Base-by-base conservation (phyloP, 30 jellyfish, hydroid and myxozoan genomes). In the Aurelia sp. region DNA sequence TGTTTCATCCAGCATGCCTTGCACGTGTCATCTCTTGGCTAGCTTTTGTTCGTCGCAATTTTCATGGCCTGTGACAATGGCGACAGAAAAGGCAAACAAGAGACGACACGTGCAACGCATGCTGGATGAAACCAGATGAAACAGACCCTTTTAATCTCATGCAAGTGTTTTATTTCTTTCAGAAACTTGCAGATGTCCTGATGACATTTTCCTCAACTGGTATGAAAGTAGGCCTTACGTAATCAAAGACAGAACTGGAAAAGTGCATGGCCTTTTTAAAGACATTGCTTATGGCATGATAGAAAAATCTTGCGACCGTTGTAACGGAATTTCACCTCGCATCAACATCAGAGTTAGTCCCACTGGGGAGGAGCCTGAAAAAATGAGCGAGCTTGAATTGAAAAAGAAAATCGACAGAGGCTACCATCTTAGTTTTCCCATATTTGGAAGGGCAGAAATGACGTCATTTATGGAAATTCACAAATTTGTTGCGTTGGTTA, bases 101-200 rank as follows among this genome's bases (percentile, higher is more conserved):
- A n/a, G n/a, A n/a, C n/a, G n/a, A n/a, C n/a, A n/a, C n/a, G n/a
- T n/a, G n/a, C n/a, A n/a, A n/a, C n/a, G n/a, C n/a, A n/a, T n/a
- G n/a, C n/a, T n/a, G n/a, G n/a, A n/a, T n/a, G n/a, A n/a, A n/a
- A n/a, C n/a, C n/a, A n/a, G n/a, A n/a, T n/a, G n/a, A n/a, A n/a
- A n/a, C n/a, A n/a, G n/a, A n/a, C n/a, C n/a, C n/a, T n/a, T n/a
- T n/a, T n/a, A n/a, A 7, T 44, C 55, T 13, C 9, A 44, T 44
- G 8, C 55, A 8, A 44, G 0, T 0, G 7, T 4, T 44, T 8
- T 44, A 4, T 1, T 73, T 57, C 11, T 52, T 76, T 10, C 81
- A 90, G 97, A 90, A 13, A 90, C 97, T 13, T 90, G 97, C 87
- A 74, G 60, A 82, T 90, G 97, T 57, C 97, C 97, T 10, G 69